Evolutionary conservation across 2,888 invertebrate species (phyloP).

Genomic region (Eristalis intricaria): DNA sequence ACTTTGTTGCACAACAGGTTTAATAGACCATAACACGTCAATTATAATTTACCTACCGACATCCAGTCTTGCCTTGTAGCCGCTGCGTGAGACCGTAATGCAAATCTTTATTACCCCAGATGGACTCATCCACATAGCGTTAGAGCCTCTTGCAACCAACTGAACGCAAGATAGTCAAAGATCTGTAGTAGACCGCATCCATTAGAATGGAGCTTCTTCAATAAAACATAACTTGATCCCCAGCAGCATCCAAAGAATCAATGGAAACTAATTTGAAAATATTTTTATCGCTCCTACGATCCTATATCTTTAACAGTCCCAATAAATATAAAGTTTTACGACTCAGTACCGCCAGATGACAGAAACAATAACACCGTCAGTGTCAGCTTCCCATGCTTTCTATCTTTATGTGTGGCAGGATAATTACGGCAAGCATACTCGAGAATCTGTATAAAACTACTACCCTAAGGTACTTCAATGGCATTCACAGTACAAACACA

Average conservation of each 20-base stretch:
- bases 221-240: not conserved
- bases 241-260: conserved; percentile 22
- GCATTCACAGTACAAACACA: not conserved
- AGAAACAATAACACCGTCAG: conserved; percentile 20
- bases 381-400: conserved; percentile 25
- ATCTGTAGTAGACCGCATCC: not conserved
- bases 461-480: not conserved
- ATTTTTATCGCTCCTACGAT: conserved; percentile 24
- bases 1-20: conserved; percentile 10
- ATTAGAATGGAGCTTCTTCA: not conserved
- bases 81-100: conserved; percentile 34
- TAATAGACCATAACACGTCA: conserved; percentile 4
- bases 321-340: conserved; percentile 59
- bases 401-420: conserved; percentile 36
- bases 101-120: conserved; percentile 13
- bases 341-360: conserved; percentile 29
- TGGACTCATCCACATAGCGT: not conserved
- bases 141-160: too few species aligned
- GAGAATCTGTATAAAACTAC: conserved; percentile 7
- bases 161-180: too few species aligned
- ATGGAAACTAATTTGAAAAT: conserved; percentile 46
- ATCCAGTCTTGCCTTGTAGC: not conserved
- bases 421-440: conserved; percentile 52
- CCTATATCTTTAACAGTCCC: not conserved
- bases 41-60: conserved; percentile 1